phyloP scores from a whole-genome alignment of 2,113 vertebrate genomes.

The Gallinago media region DNA sequence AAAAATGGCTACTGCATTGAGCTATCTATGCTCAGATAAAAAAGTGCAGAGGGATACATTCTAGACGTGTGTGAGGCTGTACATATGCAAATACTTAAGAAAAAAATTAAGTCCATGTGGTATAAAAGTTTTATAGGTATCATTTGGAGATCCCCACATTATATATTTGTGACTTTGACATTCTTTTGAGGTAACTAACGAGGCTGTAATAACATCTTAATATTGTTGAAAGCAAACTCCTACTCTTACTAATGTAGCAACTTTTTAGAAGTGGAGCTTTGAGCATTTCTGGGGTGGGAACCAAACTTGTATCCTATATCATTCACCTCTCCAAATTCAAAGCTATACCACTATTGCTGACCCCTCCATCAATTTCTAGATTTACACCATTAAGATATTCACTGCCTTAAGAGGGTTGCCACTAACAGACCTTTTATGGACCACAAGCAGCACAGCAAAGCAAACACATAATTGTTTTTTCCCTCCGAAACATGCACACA shows the following conservation, averaged over 20 bases:
- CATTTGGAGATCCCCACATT: not conserved
- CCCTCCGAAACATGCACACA: not conserved
- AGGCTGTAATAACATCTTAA: conserved; percentile 29
- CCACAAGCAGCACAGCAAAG: not conserved
- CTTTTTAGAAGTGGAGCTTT: not conserved
- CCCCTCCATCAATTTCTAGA: not conserved
- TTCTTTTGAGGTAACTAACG: conserved; percentile 6
- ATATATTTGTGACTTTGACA: not conserved
- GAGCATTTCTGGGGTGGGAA: not conserved
- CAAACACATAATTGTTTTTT: not conserved
- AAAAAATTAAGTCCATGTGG: not conserved
- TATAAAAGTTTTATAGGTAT: not conserved
- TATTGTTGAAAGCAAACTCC: not conserved
- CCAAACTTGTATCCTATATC: not conserved
- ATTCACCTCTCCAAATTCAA: not conserved
- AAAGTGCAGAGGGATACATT: not conserved
- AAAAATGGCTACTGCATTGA: not conserved
- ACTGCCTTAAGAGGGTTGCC: not conserved
- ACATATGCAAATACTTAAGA: not conserved
- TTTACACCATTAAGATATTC: not conserved
- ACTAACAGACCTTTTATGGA: not conserved
- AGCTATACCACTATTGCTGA: not conserved
- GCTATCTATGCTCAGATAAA: not conserved
- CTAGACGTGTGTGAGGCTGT: not conserved
- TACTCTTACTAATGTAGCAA: not conserved